A percentile compares a stretch with the other conserved stretches of the same genome.
phyloP scores from a whole-genome alignment of 2,888 invertebrate species.

The Lepidocyrtoides sp. region DNA sequence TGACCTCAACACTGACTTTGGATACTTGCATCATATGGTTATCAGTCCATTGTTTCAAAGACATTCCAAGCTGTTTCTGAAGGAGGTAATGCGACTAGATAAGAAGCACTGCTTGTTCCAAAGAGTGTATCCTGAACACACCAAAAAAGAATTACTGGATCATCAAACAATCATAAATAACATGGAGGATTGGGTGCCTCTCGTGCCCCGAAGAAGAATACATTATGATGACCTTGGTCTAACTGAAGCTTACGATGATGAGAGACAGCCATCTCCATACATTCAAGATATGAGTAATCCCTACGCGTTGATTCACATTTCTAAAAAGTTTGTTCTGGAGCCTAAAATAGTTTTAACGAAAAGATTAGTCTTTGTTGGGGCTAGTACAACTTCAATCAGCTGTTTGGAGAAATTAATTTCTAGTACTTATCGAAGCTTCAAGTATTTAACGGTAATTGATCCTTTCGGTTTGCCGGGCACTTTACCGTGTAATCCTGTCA shows the following conservation, averaged over 20 bases:
- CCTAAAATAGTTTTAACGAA: constrained; percentile 88
- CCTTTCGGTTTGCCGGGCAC: constrained; percentile 90
- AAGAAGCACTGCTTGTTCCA: constrained; percentile 89
- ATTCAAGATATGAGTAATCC: constrained; percentile 74
- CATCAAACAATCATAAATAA: constrained; percentile 85
- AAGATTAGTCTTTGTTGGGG: constrained; percentile 90
- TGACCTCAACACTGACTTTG: constrained; percentile 86
- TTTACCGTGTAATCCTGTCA: constrained; percentile 86
- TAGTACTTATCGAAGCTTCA: constrained; percentile 89
- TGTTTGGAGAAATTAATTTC: constrained; percentile 89
- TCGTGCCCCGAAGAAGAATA: constrained; percentile 86
- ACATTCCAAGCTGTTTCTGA: constrained; percentile 88
- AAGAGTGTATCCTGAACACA: constrained; percentile 87
- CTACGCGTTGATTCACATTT: constrained; percentile 75
- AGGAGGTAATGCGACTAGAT: constrained; percentile 89
- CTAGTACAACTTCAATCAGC: constrained; percentile 89
- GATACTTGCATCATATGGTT: constrained; percentile 87
- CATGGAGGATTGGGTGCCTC: constrained; percentile 87
- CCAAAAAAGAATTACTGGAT: constrained; percentile 31
- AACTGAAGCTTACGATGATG: constrained; percentile 79
- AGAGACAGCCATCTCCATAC: constrained; percentile 77
- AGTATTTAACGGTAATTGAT: constrained; percentile 91
- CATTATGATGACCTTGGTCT: constrained; percentile 81
- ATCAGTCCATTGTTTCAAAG: constrained; percentile 89
- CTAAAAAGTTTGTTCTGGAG: constrained; percentile 83